phyloP scores from a whole-genome alignment of 1,140 invertebrate genomes.

The Drosophila orosa region DNA sequence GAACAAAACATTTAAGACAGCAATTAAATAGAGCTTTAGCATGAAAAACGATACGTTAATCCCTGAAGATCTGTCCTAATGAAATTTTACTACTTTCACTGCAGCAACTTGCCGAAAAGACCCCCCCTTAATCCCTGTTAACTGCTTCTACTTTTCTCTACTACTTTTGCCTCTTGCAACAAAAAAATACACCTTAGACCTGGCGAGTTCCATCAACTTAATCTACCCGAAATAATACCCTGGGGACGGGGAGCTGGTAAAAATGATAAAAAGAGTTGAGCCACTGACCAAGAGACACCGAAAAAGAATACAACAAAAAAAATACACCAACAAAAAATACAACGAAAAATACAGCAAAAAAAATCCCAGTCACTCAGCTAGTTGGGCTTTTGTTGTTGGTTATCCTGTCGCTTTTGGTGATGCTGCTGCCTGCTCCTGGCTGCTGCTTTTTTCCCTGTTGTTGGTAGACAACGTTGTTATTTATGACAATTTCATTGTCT shows the following conservation, averaged over 20 bases:
- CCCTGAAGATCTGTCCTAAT: constrained; percentile 8
- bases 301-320: constrained; percentile 15
- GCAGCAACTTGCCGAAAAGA: neutral
- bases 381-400: constrained; percentile 54
- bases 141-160: constrained; percentile 15
- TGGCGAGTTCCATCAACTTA: constrained; percentile 37
- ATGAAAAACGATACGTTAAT: constrained; percentile 9
- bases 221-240: constrained; percentile 71
- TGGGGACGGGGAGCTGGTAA: constrained; percentile 47
- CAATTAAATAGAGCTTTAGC: constrained; percentile 4
- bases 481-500: constrained; percentile 83
- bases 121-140: constrained; percentile 28
- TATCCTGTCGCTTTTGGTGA: constrained; percentile 25
- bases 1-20: constrained; percentile 2
- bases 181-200: constrained; percentile 24
- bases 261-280: constrained; percentile 80
- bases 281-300: constrained; percentile 68
- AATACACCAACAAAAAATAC: too few species aligned
- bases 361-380: constrained; percentile 61
- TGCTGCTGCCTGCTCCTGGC: constrained; percentile 23
- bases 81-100: constrained; percentile 11
- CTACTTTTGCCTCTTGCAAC: constrained; percentile 1
- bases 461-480: constrained; percentile 71
- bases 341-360: constrained; percentile 13
- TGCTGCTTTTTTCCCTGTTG: constrained; percentile 51